phyloP scores from a whole-genome alignment of 2,888 invertebrate genomes.

The Silvanus unidentatus region DNA sequence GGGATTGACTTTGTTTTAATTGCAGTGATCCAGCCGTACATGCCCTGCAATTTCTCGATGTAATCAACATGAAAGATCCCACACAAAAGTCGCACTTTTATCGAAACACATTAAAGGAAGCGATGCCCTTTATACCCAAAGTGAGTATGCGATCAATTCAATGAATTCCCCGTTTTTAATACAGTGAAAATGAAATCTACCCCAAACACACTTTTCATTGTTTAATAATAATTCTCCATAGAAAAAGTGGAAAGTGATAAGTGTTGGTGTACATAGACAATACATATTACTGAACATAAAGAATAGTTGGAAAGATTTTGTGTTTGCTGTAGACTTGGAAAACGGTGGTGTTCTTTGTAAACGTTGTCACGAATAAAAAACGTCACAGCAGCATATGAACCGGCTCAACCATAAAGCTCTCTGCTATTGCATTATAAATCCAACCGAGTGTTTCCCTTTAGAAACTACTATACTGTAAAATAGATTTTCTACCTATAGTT shows the following conservation, averaged over 20 bases:
- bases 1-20: neutral
- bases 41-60: conserved; percentile 88
- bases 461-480: too few species aligned
- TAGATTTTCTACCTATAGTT: too few species aligned
- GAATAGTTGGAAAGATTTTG: conserved; percentile 1
- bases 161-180: too few species aligned
- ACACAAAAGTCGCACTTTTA: conserved; percentile 86
- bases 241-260: too few species aligned
- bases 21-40: conserved; percentile 81
- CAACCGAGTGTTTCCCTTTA: conserved; percentile 8
- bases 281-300: neutral
- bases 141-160: conserved; percentile 62
- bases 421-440: conserved; percentile 15
- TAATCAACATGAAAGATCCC: conserved; percentile 86
- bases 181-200: too few species aligned
- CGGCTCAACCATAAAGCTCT: conserved; percentile 15
- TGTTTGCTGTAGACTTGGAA: conserved; percentile 5
- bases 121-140: conserved; percentile 82
- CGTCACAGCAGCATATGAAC: conserved; percentile 17
- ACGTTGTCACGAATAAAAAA: conserved; percentile 15
- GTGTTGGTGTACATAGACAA: too few species aligned
- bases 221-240: too few species aligned
- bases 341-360: conserved; percentile 10
- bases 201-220: too few species aligned
- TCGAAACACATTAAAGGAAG: conserved; percentile 77